phyloP scores from a whole-genome alignment of 2,797 vertebrate species.

The Poeciliopsis infans region DNA sequence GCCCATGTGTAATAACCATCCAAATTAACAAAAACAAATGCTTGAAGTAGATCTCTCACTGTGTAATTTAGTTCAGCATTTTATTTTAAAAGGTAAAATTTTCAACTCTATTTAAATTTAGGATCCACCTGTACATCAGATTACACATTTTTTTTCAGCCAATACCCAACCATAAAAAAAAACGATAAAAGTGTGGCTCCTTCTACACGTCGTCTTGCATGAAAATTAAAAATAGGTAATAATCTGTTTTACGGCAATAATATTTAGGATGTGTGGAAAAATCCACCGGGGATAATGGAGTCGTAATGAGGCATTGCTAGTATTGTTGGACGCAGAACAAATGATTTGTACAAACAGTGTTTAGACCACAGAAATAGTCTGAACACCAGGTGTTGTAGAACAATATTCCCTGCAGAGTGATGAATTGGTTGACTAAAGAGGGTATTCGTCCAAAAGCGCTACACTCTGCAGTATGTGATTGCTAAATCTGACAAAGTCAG shows the following conservation, averaged over 20 bases:
- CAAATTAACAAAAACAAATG: background rate
- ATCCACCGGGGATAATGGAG: constrained; percentile 61
- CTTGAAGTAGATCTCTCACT: background rate
- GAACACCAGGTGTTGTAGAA: constrained; percentile 86
- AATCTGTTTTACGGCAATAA: constrained; percentile 31
- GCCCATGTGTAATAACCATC: background rate
- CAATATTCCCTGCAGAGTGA: constrained; percentile 87
- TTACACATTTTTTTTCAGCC: constrained; percentile 8
- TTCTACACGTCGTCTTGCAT: constrained; percentile 20
- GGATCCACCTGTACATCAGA: background rate
- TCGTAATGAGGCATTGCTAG: constrained; percentile 65
- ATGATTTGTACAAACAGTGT: constrained; percentile 76
- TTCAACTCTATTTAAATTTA: background rate
- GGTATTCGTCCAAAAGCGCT: constrained; percentile 84
- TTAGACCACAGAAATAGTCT: constrained; percentile 81
- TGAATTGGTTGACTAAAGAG: constrained; percentile 87
- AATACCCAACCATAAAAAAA: constrained; percentile 7
- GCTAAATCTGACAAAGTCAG: constrained; percentile 73
- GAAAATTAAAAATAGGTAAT: constrained; percentile 36
- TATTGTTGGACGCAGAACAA: constrained; percentile 77
- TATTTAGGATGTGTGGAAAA: constrained; percentile 47
- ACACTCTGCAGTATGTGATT: constrained; percentile 77
- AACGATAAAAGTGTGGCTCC: constrained; percentile 9
- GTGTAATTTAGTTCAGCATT: background rate
- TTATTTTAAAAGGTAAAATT: background rate